Conservation (phyloP, 2,888 invertebrate genomes). For the Drosophila vallismaia region DNA sequence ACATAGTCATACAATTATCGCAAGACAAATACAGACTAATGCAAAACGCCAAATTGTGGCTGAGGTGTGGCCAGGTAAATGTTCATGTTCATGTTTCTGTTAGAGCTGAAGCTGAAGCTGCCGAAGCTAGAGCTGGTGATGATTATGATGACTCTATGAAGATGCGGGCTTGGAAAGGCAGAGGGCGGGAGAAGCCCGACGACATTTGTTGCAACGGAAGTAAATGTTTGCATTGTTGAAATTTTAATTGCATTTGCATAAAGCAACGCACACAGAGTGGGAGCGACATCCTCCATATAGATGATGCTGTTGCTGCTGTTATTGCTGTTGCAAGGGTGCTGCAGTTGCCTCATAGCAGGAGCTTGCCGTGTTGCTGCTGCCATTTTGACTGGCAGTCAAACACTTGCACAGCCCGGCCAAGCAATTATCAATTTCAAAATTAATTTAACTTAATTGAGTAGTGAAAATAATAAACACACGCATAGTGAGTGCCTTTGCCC, state of each 20-base stretch:
- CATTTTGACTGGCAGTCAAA: conserved; percentile 55
- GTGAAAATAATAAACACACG: conserved; percentile 75
- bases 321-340: conserved; percentile 3
- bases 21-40: conserved; percentile 73
- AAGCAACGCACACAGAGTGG: conserved; percentile 55
- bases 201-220: conserved; percentile 79
- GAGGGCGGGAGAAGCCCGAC: conserved; percentile 29
- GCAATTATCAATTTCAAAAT: conserved; percentile 80
- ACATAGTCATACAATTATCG: conserved; percentile 74
- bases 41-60: conserved; percentile 72
- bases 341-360: conserved; percentile 14
- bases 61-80: conserved; percentile 64
- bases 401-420: conserved; percentile 42
- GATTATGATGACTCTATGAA: conserved; percentile 55
- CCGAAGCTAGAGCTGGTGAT: conserved; percentile 16
- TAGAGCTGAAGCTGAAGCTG: conserved; percentile 7
- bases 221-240: conserved; percentile 81
- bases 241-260: conserved; percentile 82
- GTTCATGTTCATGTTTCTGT: conserved; percentile 30
- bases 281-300: conserved; percentile 1
- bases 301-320: conserved; percentile 6
- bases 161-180: conserved; percentile 36
- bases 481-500: conserved; percentile 27
- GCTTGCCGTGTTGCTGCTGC: conserved; percentile 35
- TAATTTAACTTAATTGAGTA: conserved; percentile 80